Evolutionary conservation across 2,888 invertebrate genomes (phyloP), one percentile per base, ranked within the genome.

Genomic region (Leucoptera coffeella): DNA sequence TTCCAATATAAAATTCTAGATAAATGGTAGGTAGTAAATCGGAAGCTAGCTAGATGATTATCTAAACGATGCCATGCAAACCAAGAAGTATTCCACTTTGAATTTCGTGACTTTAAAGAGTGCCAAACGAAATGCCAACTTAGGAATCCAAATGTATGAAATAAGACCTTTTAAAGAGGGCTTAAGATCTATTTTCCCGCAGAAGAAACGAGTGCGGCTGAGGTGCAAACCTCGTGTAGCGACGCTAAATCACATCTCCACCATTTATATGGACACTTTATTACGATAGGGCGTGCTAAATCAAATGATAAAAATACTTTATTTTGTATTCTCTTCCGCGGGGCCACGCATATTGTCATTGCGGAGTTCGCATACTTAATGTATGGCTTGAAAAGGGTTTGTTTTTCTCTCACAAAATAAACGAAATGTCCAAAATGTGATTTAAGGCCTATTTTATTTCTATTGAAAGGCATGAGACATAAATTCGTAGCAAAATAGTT

Each of bases 281-380:
- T 62, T 64, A 60, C 61, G 53, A 55, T 49, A 57, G 49, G 53
- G 56, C 52, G 54, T 59, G 62, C 60, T 65, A 64, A 67, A 67
- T 67, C 67, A 65, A 64, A 65, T 67, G 61, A 67, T 64, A 65
- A 65, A 67, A 65, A 57, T 57, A 54, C 60, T 61, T 62, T 64
- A 64, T 64, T 58, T 62, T 57, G 52, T 58, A 59, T 56, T 54
- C 58, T 54, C 49, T 17, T 17, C 54, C 50, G 43, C 43, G 49
- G 45, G 45, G 50, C 47, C 40, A 52, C 52, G 53, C 50, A 58
- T 59, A 60, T 59, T 59, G 59, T 51, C 50, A 46, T n/a, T n/a
- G n/a, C n/a, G n/a, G n/a, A n/a, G n/a, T n/a, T n/a, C n/a, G n/a
- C n/a, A n/a, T n/a, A n/a, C n/a, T n/a, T n/a, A n/a, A n/a, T n/a